Evolutionary conservation across 2,888 invertebrate species (phyloP).

Genomic region (Pemphredon lugubris): DNA sequence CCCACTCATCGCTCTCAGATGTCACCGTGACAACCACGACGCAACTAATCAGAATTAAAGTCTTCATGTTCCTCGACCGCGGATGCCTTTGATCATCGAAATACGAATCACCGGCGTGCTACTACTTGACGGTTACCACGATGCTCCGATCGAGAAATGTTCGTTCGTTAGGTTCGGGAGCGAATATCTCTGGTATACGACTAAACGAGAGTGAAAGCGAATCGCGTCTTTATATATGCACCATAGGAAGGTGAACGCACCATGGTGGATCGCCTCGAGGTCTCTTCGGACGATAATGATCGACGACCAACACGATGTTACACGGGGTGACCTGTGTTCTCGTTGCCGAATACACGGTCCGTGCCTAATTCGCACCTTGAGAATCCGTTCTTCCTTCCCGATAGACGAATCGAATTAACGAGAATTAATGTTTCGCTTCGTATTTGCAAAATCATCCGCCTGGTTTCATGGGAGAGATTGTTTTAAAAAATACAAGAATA

Average conservation of each 20-base stretch:
- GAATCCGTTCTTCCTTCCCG: too few species aligned
- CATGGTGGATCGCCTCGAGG: slow-evolving; percentile 55
- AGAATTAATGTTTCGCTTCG: too few species aligned
- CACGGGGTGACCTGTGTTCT: slow-evolving; percentile 24
- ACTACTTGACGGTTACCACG: too few species aligned
- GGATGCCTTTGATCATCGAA: background rate
- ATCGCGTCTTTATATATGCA: slow-evolving; percentile 69
- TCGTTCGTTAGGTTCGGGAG: slow-evolving; percentile 10
- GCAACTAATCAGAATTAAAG: slow-evolving; percentile 10
- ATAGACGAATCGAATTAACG: too few species aligned
- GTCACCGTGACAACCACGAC: slow-evolving; percentile 36
- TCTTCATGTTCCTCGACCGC: slow-evolving; percentile 24
- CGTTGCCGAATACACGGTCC: too few species aligned
- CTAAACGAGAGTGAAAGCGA: slow-evolving; percentile 73
- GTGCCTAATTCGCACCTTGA: too few species aligned
- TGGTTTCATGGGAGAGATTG: too few species aligned
- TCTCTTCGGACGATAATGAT: slow-evolving; percentile 50
- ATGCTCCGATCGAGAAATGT: too few species aligned
- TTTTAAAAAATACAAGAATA: too few species aligned
- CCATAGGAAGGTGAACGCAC: slow-evolving; percentile 62
- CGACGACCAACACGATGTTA: slow-evolving; percentile 31
- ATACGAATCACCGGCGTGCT: background rate
- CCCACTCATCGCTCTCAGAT: slow-evolving; percentile 80
- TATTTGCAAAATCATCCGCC: too few species aligned
- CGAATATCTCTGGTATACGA: slow-evolving; percentile 51